Evolutionary conservation across 2,888 invertebrate species (phyloP), one percentile per base, ranked within the genome.

Genomic region (Oscheius onirici): DNA sequence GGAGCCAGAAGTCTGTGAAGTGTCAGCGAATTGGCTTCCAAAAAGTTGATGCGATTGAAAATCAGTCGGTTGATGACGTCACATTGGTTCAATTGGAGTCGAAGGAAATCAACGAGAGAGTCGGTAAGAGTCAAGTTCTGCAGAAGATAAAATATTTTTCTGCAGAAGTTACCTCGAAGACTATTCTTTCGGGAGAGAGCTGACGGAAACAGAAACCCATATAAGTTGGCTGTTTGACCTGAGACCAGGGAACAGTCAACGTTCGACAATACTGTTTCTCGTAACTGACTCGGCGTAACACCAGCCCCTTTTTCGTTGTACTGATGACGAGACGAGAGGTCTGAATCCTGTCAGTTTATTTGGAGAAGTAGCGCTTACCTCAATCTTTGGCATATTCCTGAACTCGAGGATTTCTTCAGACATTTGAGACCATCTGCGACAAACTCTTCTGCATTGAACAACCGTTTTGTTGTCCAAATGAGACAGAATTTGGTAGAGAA

Each of bases 231-330:
- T 49, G 40, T 8, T 60, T 46, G 24, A 72, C 40, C 26, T 67
- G 54, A 10, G 49, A 28, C 46, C 43, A 44, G 26, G 72, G 65
- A 10, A 74, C 65, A 2, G 71, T 71, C 17, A 68, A 24, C 10
- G 63, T 49, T 22, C 66, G 71, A 10, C 69, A 58, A 20, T 71
- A 72, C 43, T 79, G 79, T 6, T 68, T 72, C 15, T 65, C 73
- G 55, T 79, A 79, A 60, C 61, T 71, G 49, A 77, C 72, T 69
- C 77, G 71, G 46, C 79, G 65, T 69, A 79, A 68, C 52, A 77
- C 79, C 34, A 77, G 75, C 40, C 63, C 63, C 72, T 74, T 51
- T 46, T 55, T 51, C 24, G 71, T 57, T 22, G 75, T 73, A 44
- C 46, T 67, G 43, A 79, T 71, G 2, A 79, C 70, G 2, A 79